These are phyloP conservation scores for Drosophila yooni DNA, from an alignment of 2,888 invertebrate genomes.

Conservation along the genomic window DNA sequence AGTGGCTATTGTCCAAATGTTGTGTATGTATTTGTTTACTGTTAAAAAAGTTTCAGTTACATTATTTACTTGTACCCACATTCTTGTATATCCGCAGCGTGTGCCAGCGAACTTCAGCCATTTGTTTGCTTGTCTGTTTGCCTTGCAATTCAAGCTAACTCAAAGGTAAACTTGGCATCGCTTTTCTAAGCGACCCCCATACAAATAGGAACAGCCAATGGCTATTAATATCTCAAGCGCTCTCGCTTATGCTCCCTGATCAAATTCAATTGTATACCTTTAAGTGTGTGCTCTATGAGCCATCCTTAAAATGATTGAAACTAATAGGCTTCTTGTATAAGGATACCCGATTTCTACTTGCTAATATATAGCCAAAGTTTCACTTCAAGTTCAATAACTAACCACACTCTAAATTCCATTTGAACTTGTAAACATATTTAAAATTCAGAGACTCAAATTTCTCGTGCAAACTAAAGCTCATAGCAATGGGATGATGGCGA, in stretches of 20 bases:
- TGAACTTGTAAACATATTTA: background rate
- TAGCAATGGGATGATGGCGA: conserved; percentile 35
- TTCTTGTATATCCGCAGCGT: conserved; percentile 6
- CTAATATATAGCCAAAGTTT: no score
- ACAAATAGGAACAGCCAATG: conserved; percentile 44
- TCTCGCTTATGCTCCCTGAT: conserved; percentile 1
- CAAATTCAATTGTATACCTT: conserved; percentile 33
- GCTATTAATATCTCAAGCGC: conserved; percentile 52
- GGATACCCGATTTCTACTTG: background rate
- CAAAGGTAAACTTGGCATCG: conserved; percentile 33
- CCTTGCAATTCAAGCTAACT: conserved; percentile 41
- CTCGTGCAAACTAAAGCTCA: background rate
- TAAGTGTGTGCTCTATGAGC: conserved; percentile 4
- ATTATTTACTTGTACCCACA: conserved; percentile 56
- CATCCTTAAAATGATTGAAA: background rate
- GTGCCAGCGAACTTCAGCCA: conserved; percentile 16
- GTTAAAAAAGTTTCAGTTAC: conserved; percentile 47
- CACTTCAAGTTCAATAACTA: background rate
- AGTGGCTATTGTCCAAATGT: background rate
- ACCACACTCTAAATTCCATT: background rate
- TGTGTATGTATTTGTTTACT: background rate
- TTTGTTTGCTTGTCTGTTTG: conserved; percentile 33
- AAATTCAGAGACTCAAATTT: background rate
- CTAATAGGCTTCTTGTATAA: background rate
- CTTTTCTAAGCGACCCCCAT: conserved; percentile 15